Evolutionary conservation across 35 echinoderm and acorn worm genomes (phyloP).

Genomic region (Anneissia japonica): DNA sequence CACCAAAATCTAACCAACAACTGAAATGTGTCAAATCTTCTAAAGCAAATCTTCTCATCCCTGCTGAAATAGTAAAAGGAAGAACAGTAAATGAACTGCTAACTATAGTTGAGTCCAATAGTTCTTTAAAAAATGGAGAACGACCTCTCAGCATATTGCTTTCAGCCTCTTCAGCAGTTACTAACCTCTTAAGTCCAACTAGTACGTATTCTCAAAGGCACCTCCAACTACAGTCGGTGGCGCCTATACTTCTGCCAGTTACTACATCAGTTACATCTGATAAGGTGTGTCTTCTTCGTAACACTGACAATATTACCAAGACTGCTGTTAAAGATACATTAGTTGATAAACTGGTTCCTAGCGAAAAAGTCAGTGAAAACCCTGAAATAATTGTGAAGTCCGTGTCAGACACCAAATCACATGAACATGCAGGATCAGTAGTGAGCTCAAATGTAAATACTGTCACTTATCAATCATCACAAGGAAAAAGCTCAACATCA

Average conservation of each 20-base stretch:
- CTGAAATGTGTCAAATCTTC: not conserved
- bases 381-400: too few relatives aligned
- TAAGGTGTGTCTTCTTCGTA: too few relatives aligned
- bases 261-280: not conserved
- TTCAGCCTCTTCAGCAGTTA: not conserved
- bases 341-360: too few relatives aligned
- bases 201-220: not conserved
- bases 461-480: too few relatives aligned
- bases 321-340: too few relatives aligned
- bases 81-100: not conserved
- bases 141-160: not conserved
- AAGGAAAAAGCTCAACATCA: too few relatives aligned
- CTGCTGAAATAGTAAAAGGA: not conserved
- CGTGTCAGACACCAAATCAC: too few relatives aligned
- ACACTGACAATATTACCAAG: too few relatives aligned
- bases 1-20: not conserved
- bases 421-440: too few relatives aligned
- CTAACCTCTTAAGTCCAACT: too few relatives aligned
- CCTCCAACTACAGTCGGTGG: not conserved
- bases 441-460: too few relatives aligned
- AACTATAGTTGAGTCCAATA: not conserved
- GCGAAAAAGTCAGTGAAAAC: too few relatives aligned
- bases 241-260: not conserved
- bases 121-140: not conserved
- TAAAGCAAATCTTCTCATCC: not conserved